These are phyloP conservation scores for Eupithecia inturbata DNA, from an alignment of 2,888 invertebrate genomes.

Conservation along the genomic window DNA sequence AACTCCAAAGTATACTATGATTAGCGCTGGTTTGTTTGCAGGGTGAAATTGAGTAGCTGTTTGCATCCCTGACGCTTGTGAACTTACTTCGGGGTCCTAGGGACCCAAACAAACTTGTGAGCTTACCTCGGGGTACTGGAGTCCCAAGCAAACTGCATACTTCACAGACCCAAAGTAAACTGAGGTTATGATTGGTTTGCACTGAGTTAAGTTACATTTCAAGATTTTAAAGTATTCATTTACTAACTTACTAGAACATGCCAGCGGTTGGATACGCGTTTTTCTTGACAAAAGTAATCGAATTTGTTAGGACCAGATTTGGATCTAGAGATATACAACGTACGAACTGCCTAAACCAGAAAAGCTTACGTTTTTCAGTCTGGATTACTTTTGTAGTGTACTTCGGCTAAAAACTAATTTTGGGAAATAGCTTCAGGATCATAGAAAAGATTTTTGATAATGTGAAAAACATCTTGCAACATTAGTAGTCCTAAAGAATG, in stretches of 20 bases:
- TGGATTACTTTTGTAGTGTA: not conserved
- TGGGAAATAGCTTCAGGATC: not conserved
- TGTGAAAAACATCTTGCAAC: not conserved
- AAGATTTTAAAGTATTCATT: not conserved
- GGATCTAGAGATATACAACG: not conserved
- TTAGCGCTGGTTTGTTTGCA: constrained; percentile 43
- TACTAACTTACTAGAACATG: not conserved
- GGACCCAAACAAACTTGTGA: not conserved
- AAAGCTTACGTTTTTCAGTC: not conserved
- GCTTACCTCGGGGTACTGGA: not conserved
- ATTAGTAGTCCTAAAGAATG: not conserved
- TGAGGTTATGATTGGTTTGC: not conserved
- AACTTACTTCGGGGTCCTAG: not conserved
- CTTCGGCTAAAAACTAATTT: too few relatives aligned
- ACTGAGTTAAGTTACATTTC: not conserved
- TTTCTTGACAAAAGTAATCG: not conserved
- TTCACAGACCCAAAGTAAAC: not conserved
- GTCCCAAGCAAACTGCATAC: constrained; percentile 2
- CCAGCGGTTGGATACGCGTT: not conserved
- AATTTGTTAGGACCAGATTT: not conserved
- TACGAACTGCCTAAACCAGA: not conserved
- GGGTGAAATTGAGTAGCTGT: constrained; percentile 43
- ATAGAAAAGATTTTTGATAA: not conserved
- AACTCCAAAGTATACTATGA: constrained; percentile 23
- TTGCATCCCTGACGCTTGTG: constrained; percentile 3